Percentiles rank a stretch among this genome's conserved stretches.
Conservation (phyloP, 2,797 vertebrate genomes). For the Pempheris klunzingeri region DNA sequence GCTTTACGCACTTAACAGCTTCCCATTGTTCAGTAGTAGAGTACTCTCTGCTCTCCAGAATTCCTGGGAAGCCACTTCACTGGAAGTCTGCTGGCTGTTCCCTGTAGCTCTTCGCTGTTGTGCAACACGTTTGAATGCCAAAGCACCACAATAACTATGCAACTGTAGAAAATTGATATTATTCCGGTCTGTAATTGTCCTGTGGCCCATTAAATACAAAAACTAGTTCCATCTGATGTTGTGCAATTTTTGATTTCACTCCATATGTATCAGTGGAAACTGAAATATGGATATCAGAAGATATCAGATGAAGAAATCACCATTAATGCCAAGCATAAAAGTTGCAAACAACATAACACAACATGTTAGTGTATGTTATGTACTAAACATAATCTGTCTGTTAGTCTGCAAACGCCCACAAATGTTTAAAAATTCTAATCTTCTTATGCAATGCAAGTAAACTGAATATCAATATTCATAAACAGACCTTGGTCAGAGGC, state of each 20-base stretch:
- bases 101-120: constrained; percentile 44
- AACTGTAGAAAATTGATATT: neutral
- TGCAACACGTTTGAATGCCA: constrained; percentile 52
- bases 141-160: constrained; percentile 1
- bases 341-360: neutral
- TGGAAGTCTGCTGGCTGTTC: constrained; percentile 52
- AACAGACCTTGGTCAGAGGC: constrained; percentile 58
- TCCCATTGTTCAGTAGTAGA: constrained; percentile 63
- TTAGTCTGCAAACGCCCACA: neutral
- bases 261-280: neutral
- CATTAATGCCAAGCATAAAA: neutral
- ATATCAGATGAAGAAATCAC: neutral
- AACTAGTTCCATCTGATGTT: neutral
- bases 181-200: neutral
- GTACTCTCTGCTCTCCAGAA: constrained; percentile 64
- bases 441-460: neutral
- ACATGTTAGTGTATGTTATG: neutral
- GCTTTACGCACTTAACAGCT: constrained; percentile 57
- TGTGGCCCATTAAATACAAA: neutral
- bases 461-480: too few species aligned
- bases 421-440: neutral
- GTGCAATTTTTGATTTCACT: constrained; percentile 5
- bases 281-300: neutral
- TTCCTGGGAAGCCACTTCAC: constrained; percentile 82
- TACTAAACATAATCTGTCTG: neutral